A percentile compares a stretch with the other conserved stretches of the same genome.
phyloP scores from a whole-genome alignment of 1,140 invertebrate species.

The Lepidurus packardi region DNA sequence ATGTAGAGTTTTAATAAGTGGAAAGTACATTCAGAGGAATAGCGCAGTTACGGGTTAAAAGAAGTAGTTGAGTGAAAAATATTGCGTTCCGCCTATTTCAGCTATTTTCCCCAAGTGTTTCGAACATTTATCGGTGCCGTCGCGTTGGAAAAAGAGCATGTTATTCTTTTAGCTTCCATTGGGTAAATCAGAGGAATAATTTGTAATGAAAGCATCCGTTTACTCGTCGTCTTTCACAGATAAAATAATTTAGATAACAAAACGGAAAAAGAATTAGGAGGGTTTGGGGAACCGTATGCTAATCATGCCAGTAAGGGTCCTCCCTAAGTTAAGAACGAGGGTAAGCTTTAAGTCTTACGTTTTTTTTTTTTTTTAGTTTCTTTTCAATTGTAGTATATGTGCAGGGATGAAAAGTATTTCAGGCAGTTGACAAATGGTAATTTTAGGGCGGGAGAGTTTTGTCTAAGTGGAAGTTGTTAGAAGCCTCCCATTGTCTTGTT shows the following conservation, averaged over 20 bases:
- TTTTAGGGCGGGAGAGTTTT: not conserved
- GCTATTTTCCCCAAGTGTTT: not conserved
- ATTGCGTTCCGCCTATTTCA: not conserved
- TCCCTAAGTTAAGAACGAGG: not conserved
- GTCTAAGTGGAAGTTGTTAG: slow-evolving; percentile 14
- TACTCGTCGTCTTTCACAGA: too few relatives aligned
- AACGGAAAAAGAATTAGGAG: not conserved
- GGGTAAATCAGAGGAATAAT: too few relatives aligned
- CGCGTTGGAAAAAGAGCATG: not conserved
- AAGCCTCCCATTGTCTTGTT: slow-evolving; percentile 13
- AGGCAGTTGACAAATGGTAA: slow-evolving; percentile 9
- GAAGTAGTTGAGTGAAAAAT: not conserved
- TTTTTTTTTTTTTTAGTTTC: not conserved
- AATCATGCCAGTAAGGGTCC: slow-evolving; percentile 10
- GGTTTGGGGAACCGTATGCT: slow-evolving; percentile 6
- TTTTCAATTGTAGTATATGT: not conserved
- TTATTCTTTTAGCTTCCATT: not conserved
- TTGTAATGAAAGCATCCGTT: too few relatives aligned
- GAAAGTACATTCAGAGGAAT: not conserved
- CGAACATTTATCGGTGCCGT: not conserved
- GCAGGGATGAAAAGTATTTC: not conserved
- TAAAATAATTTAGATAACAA: too few relatives aligned
- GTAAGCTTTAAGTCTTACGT: not conserved
- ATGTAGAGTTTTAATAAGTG: not conserved
- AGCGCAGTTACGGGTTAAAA: not conserved